A percentile compares a stretch with the other conserved stretches of the same genome.
Evolutionary conservation across 2,113 vertebrate species (phyloP).

Genomic region (Halichoerus grypus): DNA sequence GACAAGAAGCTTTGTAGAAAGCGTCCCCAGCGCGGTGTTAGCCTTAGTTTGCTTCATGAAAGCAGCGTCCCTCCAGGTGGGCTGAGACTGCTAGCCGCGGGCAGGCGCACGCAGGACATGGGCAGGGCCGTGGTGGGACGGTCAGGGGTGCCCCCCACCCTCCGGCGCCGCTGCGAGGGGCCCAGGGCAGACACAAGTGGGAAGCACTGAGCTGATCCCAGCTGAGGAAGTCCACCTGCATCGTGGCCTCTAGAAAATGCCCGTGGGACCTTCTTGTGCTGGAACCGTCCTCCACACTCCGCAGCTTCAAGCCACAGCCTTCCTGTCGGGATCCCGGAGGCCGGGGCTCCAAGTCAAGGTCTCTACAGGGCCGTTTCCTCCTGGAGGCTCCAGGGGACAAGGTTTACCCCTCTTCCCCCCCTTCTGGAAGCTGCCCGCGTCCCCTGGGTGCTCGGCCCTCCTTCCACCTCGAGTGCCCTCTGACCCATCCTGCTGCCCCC

Average conservation of each 20-base stretch:
- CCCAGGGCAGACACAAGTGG: background rate
- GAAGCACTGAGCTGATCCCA: background rate
- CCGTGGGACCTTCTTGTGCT: background rate
- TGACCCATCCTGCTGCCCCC: background rate
- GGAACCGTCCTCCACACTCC: background rate
- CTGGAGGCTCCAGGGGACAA: background rate
- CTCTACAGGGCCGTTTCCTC: background rate
- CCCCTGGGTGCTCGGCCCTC: too few relatives aligned
- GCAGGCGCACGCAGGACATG: background rate
- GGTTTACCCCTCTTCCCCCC: background rate
- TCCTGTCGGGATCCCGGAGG: background rate
- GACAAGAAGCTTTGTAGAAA: background rate
- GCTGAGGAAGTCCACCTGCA: background rate
- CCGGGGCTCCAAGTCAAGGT: background rate
- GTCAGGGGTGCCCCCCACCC: rapidly evolving
- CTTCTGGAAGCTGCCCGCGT: background rate
- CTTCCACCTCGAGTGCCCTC: background rate
- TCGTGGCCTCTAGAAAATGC: background rate
- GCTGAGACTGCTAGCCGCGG: background rate
- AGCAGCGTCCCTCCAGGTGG: background rate
- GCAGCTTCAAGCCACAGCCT: background rate
- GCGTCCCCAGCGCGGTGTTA: background rate
- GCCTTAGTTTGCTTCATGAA: background rate
- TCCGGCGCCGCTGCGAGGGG: background rate
- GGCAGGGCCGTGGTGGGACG: background rate